These are phyloP conservation scores for Trichopria drosophilae DNA, from an alignment of 2,888 invertebrate genomes.

Conservation along the genomic window DNA sequence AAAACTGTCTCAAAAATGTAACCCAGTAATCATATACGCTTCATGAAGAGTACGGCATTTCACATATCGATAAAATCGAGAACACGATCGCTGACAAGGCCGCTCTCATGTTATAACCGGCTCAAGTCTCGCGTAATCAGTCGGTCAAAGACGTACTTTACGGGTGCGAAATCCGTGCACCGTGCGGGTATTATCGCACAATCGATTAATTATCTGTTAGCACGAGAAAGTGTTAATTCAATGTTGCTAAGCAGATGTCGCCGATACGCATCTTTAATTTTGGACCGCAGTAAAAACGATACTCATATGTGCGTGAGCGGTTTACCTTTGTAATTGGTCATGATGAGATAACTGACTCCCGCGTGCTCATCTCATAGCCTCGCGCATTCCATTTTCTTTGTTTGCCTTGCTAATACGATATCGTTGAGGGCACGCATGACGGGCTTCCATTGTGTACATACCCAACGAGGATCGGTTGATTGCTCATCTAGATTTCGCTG, in stretches of 20 bases:
- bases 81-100: slow-evolving; percentile 38
- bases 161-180: slow-evolving; percentile 36
- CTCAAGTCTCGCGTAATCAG: slow-evolving; percentile 28
- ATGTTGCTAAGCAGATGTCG: slow-evolving; percentile 47
- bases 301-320: slow-evolving; percentile 14
- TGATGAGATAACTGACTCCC: slow-evolving; percentile 41
- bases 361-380: no score
- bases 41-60: no score
- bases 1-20: no score
- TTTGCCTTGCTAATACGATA: slow-evolving; percentile 43
- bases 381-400: slow-evolving; percentile 34
- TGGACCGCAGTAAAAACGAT: slow-evolving; percentile 29
- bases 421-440: no score
- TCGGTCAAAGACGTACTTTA: slow-evolving; percentile 21
- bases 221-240: slow-evolving; percentile 47
- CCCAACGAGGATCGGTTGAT: slow-evolving; percentile 13
- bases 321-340: slow-evolving; percentile 43
- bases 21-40: no score
- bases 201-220: slow-evolving; percentile 48
- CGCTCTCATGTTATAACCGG: slow-evolving; percentile 26
- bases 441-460: no score
- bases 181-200: slow-evolving; percentile 32
- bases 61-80: slow-evolving; percentile 35
- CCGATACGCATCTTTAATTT: slow-evolving; percentile 53
- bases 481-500: slow-evolving; percentile 13